Conservation (phyloP, 2,888 invertebrate species). For the Aleiodes alternator region DNA sequence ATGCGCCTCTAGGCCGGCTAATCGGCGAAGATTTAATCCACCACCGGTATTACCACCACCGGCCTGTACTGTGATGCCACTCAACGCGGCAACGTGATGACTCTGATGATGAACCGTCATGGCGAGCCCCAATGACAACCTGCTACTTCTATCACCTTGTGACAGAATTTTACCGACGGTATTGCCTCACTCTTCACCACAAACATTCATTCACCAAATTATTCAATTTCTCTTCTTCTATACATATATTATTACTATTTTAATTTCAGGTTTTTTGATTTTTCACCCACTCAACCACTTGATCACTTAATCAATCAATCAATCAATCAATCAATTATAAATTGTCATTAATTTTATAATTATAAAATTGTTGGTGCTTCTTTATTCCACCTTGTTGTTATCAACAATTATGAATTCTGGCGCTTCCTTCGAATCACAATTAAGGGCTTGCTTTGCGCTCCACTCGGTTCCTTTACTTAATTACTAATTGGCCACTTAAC, state of each 20-base stretch:
- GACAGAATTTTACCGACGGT: slow-evolving; percentile 73
- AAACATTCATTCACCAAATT: slow-evolving; percentile 16
- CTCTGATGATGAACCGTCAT: slow-evolving; percentile 75
- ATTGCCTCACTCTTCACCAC: slow-evolving; percentile 44
- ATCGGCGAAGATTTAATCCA: slow-evolving; percentile 71
- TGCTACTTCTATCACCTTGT: slow-evolving; percentile 57
- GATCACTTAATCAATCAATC: not conserved
- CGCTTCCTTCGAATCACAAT: slow-evolving; percentile 60
- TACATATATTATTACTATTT: no score
- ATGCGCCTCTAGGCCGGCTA: slow-evolving; percentile 69
- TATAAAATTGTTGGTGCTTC: slow-evolving; percentile 14
- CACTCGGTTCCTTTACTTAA: slow-evolving; percentile 67
- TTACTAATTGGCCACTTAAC: slow-evolving; percentile 72
- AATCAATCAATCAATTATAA: not conserved
- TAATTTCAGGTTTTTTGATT: not conserved
- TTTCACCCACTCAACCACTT: not conserved
- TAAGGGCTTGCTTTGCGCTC: slow-evolving; percentile 60
- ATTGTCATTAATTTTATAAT: no score
- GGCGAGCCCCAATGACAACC: slow-evolving; percentile 66
- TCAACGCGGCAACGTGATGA: slow-evolving; percentile 74
- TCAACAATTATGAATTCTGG: not conserved
- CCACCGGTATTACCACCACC: slow-evolving; percentile 54
- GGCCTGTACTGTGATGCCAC: slow-evolving; percentile 68
- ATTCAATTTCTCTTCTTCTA: not conserved
- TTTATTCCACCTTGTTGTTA: slow-evolving; percentile 5